Evolutionary conservation across 35 echinoderm and acorn worm species (phyloP).

Genomic region (Acanthaster planci): DNA sequence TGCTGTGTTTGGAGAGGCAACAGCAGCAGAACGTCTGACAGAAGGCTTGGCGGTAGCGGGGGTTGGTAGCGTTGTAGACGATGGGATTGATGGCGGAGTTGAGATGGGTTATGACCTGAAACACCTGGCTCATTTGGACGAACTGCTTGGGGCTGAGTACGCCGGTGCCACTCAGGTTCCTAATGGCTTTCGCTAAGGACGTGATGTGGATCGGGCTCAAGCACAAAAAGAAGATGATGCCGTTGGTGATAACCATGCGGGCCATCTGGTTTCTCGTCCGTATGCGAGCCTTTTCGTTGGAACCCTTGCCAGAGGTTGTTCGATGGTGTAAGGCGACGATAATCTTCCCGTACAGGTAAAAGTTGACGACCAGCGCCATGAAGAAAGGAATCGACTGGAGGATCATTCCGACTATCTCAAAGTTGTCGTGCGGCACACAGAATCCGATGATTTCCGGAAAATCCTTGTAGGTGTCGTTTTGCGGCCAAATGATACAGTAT

Average conservation of each 20-base stretch:
- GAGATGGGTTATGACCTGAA: background rate
- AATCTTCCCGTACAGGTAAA: constrained; percentile 48
- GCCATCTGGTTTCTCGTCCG: constrained; percentile 25
- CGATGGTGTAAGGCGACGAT: constrained; percentile 27
- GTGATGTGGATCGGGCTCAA: constrained; percentile 23
- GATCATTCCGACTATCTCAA: background rate
- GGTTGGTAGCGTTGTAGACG: constrained; percentile 28
- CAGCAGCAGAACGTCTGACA: constrained; percentile 15
- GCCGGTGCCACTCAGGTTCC: background rate
- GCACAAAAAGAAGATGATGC: constrained; percentile 34
- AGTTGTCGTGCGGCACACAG: background rate
- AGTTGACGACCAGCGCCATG: constrained; percentile 32
- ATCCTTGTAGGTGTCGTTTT: constrained; percentile 1
- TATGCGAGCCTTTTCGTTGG: constrained; percentile 23
- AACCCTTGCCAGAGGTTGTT: constrained; percentile 27
- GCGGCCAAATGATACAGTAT: constrained; percentile 20
- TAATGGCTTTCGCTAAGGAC: background rate
- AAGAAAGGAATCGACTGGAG: constrained; percentile 59
- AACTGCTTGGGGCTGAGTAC: background rate
- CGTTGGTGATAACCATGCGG: constrained; percentile 29
- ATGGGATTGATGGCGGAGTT: constrained; percentile 18
- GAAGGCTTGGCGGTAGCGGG: constrained; percentile 32
- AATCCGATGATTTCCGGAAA: constrained; percentile 25
- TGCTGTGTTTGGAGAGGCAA: background rate
- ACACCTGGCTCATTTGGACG: background rate